Conservation (phyloP, 2,888 invertebrate genomes). For the Zele albiditarsus region DNA sequence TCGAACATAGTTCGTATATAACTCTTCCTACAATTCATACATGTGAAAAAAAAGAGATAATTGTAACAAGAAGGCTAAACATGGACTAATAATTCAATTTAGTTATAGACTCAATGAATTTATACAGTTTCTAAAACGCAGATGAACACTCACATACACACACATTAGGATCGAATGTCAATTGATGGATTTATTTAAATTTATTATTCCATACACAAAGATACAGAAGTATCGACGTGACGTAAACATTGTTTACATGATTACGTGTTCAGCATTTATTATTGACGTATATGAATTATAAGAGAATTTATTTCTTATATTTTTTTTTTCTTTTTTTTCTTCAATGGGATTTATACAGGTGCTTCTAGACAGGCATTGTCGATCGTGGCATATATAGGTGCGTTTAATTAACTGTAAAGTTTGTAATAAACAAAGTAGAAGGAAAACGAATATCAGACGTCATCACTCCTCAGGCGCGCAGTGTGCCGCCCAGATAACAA, state of each 20-base stretch:
- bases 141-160: background rate
- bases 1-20: background rate
- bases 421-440: constrained; percentile 37
- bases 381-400: constrained; percentile 38
- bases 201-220: constrained; percentile 14
- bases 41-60: constrained; percentile 9
- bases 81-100: background rate
- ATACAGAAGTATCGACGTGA: constrained; percentile 14
- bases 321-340: constrained; percentile 9
- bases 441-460: constrained; percentile 24
- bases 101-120: constrained; percentile 1
- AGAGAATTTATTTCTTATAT: constrained; percentile 6
- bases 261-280: constrained; percentile 21
- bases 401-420: constrained; percentile 39
- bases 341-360: constrained; percentile 35
- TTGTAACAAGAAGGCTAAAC: constrained; percentile 6
- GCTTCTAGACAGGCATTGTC: constrained; percentile 34
- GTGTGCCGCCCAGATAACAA: constrained; percentile 26
- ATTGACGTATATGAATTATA: background rate
- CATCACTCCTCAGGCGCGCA: constrained; percentile 44
- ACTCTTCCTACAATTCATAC: constrained; percentile 5
- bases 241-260: constrained; percentile 19
- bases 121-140: constrained; percentile 15
- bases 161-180: constrained; percentile 5
- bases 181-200: constrained; percentile 6